These are phyloP conservation scores for Plagodis pulveraria DNA, from an alignment of 2,888 invertebrate genomes.

Conservation along the genomic window DNA sequence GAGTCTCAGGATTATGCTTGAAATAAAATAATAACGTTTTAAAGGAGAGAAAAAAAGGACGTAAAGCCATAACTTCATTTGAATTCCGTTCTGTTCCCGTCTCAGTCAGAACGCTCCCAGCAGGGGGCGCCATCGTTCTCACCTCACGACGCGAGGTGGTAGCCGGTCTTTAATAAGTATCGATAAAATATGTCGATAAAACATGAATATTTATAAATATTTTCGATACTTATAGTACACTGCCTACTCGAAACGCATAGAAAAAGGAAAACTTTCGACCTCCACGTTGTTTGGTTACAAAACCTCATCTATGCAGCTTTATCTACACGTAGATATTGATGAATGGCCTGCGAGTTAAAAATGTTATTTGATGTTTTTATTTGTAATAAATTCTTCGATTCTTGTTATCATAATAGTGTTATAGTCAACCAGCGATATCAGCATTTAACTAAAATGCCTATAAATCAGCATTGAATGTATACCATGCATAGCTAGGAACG, in stretches of 20 bases:
- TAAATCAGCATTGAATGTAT: constrained; percentile 66
- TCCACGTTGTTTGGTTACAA: constrained; percentile 29
- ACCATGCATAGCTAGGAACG: constrained; percentile 29
- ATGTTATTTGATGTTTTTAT: constrained; percentile 23
- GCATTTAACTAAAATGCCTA: constrained; percentile 58
- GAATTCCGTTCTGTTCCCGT: constrained; percentile 81
- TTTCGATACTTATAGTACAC: constrained; percentile 67
- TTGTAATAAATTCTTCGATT: constrained; percentile 30
- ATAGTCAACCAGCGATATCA: constrained; percentile 54
- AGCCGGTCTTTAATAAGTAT: constrained; percentile 84
- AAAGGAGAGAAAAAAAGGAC: constrained; percentile 69
- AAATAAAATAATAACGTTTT: constrained; percentile 73
- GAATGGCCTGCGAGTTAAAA: constrained; percentile 20
- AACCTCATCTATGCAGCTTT: constrained; percentile 9
- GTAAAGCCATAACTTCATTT: constrained; percentile 81
- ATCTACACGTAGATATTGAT: constrained; percentile 18
- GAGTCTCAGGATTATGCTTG: constrained; percentile 59
- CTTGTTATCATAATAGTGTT: constrained; percentile 52
- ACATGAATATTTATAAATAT: constrained; percentile 84
- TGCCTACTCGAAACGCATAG: constrained; percentile 41
- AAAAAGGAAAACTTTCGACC: constrained; percentile 29
- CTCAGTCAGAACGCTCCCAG: constrained; percentile 76
- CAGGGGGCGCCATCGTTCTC: constrained; percentile 84
- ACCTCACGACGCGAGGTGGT: constrained; percentile 83
- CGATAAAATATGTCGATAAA: constrained; percentile 82